Conservation (phyloP, 2,797 vertebrate species). For the Hippocampus kuda region DNA sequence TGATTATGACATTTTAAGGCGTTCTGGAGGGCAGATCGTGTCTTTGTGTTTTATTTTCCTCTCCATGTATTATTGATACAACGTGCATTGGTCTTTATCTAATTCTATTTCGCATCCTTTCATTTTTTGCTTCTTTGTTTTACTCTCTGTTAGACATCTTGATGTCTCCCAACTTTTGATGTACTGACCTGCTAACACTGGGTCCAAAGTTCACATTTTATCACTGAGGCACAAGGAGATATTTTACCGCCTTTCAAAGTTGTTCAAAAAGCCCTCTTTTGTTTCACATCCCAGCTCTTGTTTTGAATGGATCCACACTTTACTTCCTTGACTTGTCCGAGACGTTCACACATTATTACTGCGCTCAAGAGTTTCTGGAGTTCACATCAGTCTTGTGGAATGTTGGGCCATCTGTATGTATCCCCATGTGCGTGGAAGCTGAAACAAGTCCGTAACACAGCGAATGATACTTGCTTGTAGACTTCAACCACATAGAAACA, state of each 20-base stretch:
- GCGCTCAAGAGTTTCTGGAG: conserved; percentile 19
- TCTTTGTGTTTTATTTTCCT: not conserved
- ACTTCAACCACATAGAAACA: conserved; percentile 20
- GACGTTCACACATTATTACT: not conserved
- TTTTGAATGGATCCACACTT: conserved; percentile 5
- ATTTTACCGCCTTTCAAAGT: conserved; percentile 10
- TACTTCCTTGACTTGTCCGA: conserved; percentile 5
- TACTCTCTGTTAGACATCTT: not conserved
- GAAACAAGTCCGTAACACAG: conserved; percentile 21
- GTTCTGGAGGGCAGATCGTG: conserved; percentile 10
- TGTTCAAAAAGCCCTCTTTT: not conserved
- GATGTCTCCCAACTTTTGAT: conserved; percentile 8
- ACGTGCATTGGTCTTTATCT: not conserved
- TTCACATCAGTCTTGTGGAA: conserved; percentile 38
- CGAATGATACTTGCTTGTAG: conserved; percentile 25
- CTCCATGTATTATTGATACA: not conserved
- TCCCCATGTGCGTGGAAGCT: conserved; percentile 43
- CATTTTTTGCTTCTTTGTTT: too few species aligned
- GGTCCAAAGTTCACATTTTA: conserved; percentile 35
- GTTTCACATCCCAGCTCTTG: conserved; percentile 5
- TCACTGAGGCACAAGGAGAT: conserved; percentile 8
- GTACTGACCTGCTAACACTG: not conserved
- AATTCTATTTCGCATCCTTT: not conserved
- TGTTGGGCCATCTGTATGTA: conserved; percentile 39
- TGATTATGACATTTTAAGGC: conserved; percentile 7